Base-by-base conservation (phyloP, 2,888 invertebrate genomes). In the Drepana falcataria region DNA sequence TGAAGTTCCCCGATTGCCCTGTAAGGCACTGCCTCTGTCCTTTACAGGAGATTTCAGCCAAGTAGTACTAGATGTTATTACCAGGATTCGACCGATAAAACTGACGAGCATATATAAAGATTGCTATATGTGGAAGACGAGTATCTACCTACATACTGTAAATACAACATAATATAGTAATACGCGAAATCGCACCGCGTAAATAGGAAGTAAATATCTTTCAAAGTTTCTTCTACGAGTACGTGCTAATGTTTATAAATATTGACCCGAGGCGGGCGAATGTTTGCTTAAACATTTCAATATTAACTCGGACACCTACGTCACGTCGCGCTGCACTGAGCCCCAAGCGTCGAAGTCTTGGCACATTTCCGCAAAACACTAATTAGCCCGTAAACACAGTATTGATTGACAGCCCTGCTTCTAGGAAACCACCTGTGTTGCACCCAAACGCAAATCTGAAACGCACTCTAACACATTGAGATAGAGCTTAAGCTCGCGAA, bases 311-410 rank as follows among this genome's bases (percentile, higher is more conserved):
- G 51, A 21, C 51, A 41, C 40, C 53, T 59, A 55, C 57, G 54
- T 59, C 57, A 57, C 66, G 66, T 71, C 68, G 68, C 60, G 57
- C 60, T 59, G 62, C 55, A 64, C 53, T 59, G 9, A 9, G 44
- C 44, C 44, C 9, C 44, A 9, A 68, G 65, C 70, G 51, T 64
- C 59, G 59, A 61, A 55, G 55, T 57, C 66, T 71, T 78, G 77
- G 75, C 79, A 74, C 58, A 54, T 62, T 64, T 64, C 63, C 65
- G 58, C 60, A 64, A 62, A 47, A 59, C 59, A 64, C 68, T 79
- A 78, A 81, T 82, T 79, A 80, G 57, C 64, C 56, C 58, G 67
- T 78, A 73, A 77, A 68, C 63, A 68, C 51, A 61, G 59, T 65
- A 70, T 58, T 68, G 71, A 77, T 65, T 69, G 71, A 75, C 62